These are phyloP conservation scores for Liasis olivaceus DNA, from an alignment of 2,797 vertebrate species.

Conservation along the genomic window DNA sequence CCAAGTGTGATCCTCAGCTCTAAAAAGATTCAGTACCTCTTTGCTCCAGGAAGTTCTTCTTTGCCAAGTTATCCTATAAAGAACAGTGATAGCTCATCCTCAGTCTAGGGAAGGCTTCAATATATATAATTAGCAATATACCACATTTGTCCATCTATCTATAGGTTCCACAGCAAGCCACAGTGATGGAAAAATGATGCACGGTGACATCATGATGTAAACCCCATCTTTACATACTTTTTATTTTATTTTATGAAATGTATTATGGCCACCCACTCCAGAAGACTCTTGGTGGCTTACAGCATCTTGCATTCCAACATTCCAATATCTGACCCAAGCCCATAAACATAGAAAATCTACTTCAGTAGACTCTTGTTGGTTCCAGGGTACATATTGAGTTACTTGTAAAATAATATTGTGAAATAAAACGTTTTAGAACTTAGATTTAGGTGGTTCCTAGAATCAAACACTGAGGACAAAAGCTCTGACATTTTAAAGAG, in stretches of 20 bases:
- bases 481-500: not conserved
- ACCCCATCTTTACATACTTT: not conserved
- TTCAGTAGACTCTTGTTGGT: not conserved
- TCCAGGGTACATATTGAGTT: not conserved
- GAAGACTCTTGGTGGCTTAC: too few relatives aligned
- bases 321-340: too few relatives aligned
- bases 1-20: not conserved
- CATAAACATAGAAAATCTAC: too few relatives aligned
- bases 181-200: not conserved
- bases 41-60: not conserved
- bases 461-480: not conserved
- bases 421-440: not conserved
- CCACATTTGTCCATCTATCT: not conserved
- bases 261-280: too few relatives aligned
- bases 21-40: not conserved
- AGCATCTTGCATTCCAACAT: too few relatives aligned
- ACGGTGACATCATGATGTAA: not conserved
- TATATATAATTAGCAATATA: not conserved
- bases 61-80: not conserved
- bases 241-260: too few relatives aligned
- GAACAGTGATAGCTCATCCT: not conserved
- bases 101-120: not conserved
- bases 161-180: not conserved
- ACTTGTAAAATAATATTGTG: not conserved
- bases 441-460: not conserved